Evolutionary conservation across 2,113 vertebrate genomes (phyloP).

Genomic region (Charina bottae): DNA sequence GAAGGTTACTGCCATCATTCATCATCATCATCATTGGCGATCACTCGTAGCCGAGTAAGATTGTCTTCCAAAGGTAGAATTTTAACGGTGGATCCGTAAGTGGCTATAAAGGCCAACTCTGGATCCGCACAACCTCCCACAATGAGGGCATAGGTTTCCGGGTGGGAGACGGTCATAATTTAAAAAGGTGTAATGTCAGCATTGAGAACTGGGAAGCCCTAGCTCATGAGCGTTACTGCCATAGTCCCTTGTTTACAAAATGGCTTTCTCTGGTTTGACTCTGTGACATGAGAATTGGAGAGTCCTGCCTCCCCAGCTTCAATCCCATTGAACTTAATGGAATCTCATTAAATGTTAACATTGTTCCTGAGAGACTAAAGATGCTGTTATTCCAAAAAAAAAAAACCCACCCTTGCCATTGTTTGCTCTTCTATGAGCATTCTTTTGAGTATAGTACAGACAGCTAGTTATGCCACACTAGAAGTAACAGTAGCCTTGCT

Average conservation of each 20-base stretch:
- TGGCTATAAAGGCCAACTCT: no score
- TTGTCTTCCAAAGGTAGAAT: no score
- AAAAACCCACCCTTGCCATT: background rate
- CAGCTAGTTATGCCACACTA: constrained; percentile 10
- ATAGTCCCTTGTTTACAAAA: background rate
- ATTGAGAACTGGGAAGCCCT: no score
- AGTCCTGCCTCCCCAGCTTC: background rate
- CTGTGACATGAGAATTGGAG: background rate
- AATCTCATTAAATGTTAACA: background rate
- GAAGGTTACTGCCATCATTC: background rate
- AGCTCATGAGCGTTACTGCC: no score
- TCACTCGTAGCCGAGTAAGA: no score
- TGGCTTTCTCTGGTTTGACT: background rate
- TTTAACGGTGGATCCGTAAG: no score
- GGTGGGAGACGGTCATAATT: no score
- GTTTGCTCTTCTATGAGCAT: background rate
- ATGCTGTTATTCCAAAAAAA: background rate
- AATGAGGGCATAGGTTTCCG: no score
- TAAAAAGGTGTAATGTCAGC: no score
- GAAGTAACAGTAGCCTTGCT: background rate
- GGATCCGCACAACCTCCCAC: no score
- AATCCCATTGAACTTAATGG: background rate
- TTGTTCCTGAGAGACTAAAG: background rate
- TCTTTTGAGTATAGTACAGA: background rate
- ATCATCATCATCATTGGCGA: no score